Base-by-base conservation (phyloP, 2,797 vertebrate species). In the Sternotherus odoratus region DNA sequence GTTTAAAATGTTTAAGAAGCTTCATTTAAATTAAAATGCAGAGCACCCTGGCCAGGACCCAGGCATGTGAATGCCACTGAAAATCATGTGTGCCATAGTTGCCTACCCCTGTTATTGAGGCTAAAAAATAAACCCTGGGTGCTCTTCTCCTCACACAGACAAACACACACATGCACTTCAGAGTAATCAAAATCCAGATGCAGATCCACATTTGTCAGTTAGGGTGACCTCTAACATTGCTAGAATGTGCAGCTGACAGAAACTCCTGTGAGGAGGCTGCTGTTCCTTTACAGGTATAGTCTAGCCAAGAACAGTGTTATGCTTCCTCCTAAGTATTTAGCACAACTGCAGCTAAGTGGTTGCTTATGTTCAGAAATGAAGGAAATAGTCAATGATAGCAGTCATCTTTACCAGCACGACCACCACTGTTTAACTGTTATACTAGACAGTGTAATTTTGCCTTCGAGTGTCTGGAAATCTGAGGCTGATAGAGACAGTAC, bases 351-450 rank as follows among this genome's bases (percentile, higher is more conserved):
- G 88, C 91, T 96, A 96, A 97, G 95, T 95, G 93, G 83, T 95
- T 97, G 94, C 95, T 96, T 95, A 95, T 96, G 93, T 93, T 96
- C 86, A 93, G 91, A 96, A 96, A 91, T 96, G 93, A 97, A 95
- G 95, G 93, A 96, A 97, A 96, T 85, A 95, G 94, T 96, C 74
- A 94, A 86, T 90, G 94, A 95, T 92, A 97, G 87, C 72, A 95
- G 89, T 66, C 92, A 81, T 86, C 86, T 92, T 96, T 86, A 90
- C 88, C 89, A 89, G 94, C 53, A 7, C 0, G 4, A 96, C 92
- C 91, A 56, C 81, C 77, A 82, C 79, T 96, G 50, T 92, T 97
- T 93, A 87, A 93, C 95, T 3, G 0, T 90, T 90, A 96, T 83
- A 96, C 89, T 93, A 87, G 95, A 87, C 54, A 87, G 30, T 2